These are phyloP conservation scores for Urocyon cinereoargenteus DNA, from an alignment of 2,797 vertebrate species.

Conservation along the genomic window DNA sequence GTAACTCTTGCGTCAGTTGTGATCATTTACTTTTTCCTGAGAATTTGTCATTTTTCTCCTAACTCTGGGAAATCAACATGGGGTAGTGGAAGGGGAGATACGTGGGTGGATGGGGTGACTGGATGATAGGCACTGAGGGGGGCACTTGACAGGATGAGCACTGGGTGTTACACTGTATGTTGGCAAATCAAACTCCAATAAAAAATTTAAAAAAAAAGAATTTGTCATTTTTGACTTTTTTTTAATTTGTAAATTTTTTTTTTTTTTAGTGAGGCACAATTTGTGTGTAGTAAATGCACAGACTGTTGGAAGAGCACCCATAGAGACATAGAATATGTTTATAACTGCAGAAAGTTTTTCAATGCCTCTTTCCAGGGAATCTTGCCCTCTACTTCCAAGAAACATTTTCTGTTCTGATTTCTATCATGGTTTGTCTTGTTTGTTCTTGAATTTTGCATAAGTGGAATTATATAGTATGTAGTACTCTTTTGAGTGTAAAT, in stretches of 20 bases:
- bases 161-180: too few species aligned
- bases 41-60: too few species aligned
- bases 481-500: neutral
- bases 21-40: slow-evolving; percentile 2
- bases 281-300: neutral
- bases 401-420: slow-evolving; percentile 20
- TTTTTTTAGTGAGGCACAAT: neutral
- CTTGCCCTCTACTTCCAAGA: neutral
- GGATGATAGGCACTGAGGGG: too few species aligned
- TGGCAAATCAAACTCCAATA: too few species aligned
- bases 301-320: neutral
- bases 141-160: too few species aligned
- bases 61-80: too few species aligned
- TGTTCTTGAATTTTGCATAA: slow-evolving; percentile 18
- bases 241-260: neutral
- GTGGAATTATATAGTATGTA: neutral
- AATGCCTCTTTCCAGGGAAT: neutral
- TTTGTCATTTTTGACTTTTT: neutral
- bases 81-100: neutral
- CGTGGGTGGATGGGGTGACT: too few species aligned
- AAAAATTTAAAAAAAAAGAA: neutral
- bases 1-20: neutral
- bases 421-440: neutral
- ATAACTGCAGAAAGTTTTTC: neutral
- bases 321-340: neutral